Percentiles rank a stretch among this genome's conserved stretches.
phyloP scores from a whole-genome alignment of 2,797 vertebrate species.

The Pangasius djambal region DNA sequence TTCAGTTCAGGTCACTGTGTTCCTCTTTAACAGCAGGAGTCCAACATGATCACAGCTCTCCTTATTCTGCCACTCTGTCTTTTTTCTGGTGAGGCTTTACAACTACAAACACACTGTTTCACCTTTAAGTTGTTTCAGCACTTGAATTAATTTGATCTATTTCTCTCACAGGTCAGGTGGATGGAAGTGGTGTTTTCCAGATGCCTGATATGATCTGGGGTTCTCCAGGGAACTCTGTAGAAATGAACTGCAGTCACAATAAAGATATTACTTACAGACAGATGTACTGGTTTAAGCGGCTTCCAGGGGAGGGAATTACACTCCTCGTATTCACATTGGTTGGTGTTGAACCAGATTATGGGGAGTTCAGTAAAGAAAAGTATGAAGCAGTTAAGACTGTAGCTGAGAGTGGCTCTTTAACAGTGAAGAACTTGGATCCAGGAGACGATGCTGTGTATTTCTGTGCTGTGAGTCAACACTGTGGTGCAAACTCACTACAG shows the following conservation, averaged over 20 bases:
- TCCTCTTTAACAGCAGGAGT: background rate
- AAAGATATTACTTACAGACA: background rate
- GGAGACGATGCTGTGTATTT: constrained; percentile 48
- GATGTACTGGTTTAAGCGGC: constrained; percentile 55
- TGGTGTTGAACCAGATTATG: no score
- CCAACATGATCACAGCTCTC: constrained; percentile 26
- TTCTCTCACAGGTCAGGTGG: background rate
- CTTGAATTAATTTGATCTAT: background rate
- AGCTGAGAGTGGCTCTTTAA: no score
- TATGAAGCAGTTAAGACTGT: no score
- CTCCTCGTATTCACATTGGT: background rate
- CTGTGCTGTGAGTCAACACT: constrained; percentile 59
- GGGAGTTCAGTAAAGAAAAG: no score
- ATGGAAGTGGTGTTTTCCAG: constrained; percentile 23
- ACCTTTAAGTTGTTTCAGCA: background rate
- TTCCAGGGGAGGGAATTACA: constrained; percentile 31
- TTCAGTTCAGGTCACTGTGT: no score
- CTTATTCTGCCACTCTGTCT: background rate
- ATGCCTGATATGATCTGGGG: background rate
- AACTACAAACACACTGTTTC: background rate
- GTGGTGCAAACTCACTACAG: constrained; percentile 40
- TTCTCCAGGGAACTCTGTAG: constrained; percentile 12
- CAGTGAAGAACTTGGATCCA: no score
- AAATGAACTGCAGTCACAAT: constrained; percentile 48
- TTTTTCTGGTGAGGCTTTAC: background rate